A percentile compares a stretch with the other conserved stretches of the same genome.
Conservation (phyloP, 2,888 invertebrate species). For the Erebia aethiops region DNA sequence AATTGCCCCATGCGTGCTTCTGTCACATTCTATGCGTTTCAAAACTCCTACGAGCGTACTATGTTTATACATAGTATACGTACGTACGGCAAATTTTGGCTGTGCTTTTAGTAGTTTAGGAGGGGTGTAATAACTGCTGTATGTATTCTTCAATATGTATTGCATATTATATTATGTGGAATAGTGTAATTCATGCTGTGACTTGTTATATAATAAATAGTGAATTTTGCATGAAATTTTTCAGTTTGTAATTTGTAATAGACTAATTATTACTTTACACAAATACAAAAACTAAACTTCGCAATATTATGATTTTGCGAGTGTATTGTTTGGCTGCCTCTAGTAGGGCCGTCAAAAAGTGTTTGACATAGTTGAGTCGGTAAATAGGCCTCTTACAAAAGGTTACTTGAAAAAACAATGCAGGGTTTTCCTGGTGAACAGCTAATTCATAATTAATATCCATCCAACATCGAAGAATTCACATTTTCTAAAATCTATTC, state of each 20-base stretch:
- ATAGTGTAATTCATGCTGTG: slow-evolving; percentile 30
- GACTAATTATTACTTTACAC: background rate
- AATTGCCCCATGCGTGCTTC: slow-evolving; percentile 36
- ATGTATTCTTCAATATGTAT: slow-evolving; percentile 8
- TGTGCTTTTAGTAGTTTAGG: slow-evolving; percentile 34
- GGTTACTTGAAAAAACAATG: too few relatives aligned
- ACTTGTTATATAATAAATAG: slow-evolving; percentile 10
- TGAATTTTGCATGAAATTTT: slow-evolving; percentile 10
- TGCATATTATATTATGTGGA: slow-evolving; percentile 15
- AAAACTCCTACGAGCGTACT: background rate
- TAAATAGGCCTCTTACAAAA: too few relatives aligned
- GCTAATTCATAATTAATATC: too few relatives aligned
- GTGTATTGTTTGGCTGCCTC: background rate
- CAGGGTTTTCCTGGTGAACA: too few relatives aligned
- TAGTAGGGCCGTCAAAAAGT: background rate
- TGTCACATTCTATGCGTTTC: slow-evolving; percentile 38
- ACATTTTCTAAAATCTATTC: too few relatives aligned
- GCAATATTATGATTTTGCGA: background rate
- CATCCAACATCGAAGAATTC: too few relatives aligned
- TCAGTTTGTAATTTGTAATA: background rate
- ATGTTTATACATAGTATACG: background rate
- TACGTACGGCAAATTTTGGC: slow-evolving; percentile 23
- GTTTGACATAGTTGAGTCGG: too few relatives aligned
- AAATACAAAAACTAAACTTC: too few relatives aligned
- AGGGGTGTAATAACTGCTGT: slow-evolving; percentile 15